Conservation (phyloP, 2,113 vertebrate genomes). For the Boulengeromyrus knoepffleri region DNA sequence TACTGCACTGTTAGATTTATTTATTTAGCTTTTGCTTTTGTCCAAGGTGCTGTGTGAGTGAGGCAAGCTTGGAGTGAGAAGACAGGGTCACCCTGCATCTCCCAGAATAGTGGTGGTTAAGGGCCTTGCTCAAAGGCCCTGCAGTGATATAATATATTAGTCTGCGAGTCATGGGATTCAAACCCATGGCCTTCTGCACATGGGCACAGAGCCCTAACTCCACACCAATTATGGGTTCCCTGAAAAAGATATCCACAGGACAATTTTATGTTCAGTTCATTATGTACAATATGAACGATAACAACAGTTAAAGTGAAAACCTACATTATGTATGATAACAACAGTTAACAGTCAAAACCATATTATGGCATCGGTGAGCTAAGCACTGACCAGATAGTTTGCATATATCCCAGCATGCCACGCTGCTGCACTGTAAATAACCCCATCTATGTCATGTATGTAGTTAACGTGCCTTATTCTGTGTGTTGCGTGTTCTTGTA, state of each 20-base stretch:
- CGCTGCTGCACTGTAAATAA: too few species aligned
- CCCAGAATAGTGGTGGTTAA: not conserved
- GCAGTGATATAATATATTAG: not conserved
- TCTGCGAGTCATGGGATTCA: not conserved
- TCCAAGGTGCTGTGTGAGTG: not conserved
- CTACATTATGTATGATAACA: not conserved
- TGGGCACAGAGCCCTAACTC: not conserved
- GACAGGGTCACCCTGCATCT: not conserved
- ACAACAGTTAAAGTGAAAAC: not conserved
- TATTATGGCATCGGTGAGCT: too few species aligned
- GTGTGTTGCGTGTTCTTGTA: too few species aligned
- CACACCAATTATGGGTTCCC: not conserved
- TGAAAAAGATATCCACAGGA: not conserved
- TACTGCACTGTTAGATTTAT: not conserved
- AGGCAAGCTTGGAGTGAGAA: not conserved
- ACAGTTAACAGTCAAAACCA: too few species aligned
- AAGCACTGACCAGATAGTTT: too few species aligned
- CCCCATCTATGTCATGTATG: too few species aligned
- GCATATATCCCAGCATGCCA: too few species aligned
- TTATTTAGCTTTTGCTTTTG: not conserved
- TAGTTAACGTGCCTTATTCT: too few species aligned
- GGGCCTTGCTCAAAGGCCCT: not conserved
- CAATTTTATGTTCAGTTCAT: not conserved
- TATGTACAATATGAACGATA: not conserved
- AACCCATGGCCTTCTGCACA: not conserved